These are phyloP conservation scores for Polyommatus icarus DNA, from an alignment of 2,888 invertebrate genomes.

Conservation along the genomic window DNA sequence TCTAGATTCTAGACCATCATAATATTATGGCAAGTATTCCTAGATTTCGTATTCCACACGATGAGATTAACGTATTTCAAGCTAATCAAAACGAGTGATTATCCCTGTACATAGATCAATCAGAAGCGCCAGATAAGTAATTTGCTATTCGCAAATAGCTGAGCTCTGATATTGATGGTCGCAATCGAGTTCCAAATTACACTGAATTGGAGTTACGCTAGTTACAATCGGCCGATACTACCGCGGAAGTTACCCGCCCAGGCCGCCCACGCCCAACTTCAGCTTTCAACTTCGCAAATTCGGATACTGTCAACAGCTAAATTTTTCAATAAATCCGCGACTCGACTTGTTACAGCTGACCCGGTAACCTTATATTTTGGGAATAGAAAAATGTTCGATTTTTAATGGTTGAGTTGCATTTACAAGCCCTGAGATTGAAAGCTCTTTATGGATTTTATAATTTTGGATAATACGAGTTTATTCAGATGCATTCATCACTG, in stretches of 20 bases:
- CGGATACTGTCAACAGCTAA: background rate
- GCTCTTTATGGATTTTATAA: background rate
- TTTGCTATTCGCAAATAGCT: background rate
- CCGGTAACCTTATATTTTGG: background rate
- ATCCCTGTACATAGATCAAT: background rate
- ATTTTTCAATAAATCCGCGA: constrained; percentile 9
- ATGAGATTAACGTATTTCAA: background rate
- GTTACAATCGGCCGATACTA: background rate
- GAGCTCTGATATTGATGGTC: background rate
- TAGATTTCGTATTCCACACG: background rate
- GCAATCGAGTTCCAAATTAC: constrained; percentile 7
- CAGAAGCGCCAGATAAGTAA: background rate
- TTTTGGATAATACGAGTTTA: too few species aligned
- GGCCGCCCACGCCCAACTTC: background rate
- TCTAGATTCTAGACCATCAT: too few species aligned
- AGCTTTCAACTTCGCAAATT: background rate
- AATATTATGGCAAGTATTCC: background rate
- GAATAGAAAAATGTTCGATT: background rate
- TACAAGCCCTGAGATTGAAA: background rate
- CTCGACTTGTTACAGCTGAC: background rate
- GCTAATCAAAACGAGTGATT: background rate
- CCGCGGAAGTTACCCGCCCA: background rate
- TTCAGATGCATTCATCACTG: too few species aligned
- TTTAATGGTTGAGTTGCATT: background rate
- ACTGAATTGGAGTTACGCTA: background rate